phyloP scores from a whole-genome alignment of 2,888 invertebrate species.

The Philhelius pedissequus region DNA sequence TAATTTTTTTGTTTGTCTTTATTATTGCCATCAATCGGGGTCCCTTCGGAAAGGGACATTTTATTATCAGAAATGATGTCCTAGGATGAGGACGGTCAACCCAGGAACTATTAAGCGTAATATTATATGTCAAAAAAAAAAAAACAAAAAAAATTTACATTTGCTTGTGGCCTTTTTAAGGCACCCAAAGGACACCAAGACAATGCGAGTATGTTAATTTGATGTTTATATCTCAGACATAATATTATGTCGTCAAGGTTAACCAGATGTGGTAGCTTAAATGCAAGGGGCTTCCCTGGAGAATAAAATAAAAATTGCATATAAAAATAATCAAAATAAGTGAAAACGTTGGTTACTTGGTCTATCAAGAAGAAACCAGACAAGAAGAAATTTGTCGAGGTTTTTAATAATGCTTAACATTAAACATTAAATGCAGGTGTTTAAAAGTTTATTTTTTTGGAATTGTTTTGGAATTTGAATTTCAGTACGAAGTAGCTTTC shows the following conservation, averaged over 20 bases:
- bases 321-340: not conserved
- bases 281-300: not conserved
- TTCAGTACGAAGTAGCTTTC: too few relatives aligned
- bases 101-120: not conserved
- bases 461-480: too few relatives aligned
- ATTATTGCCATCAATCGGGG: not conserved
- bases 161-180: not conserved
- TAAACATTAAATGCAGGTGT: too few relatives aligned
- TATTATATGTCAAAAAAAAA: not conserved
- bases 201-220: not conserved
- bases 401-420: too few relatives aligned
- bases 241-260: not conserved
- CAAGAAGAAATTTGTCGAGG: too few relatives aligned
- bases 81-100: too few relatives aligned
- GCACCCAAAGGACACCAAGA: not conserved
- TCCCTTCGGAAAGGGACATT: not conserved
- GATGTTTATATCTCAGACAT: not conserved
- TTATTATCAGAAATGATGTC: too few relatives aligned
- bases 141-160: not conserved
- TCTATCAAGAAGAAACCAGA: too few relatives aligned
- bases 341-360: too few relatives aligned
- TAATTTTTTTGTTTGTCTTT: not conserved
- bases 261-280: not conserved
- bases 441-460: too few relatives aligned
- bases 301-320: not conserved